A percentile compares a stretch with the other conserved stretches of the same genome.
Evolutionary conservation across 2,797 vertebrate genomes (phyloP).

Genomic region (Tragelaphus oryx): DNA sequence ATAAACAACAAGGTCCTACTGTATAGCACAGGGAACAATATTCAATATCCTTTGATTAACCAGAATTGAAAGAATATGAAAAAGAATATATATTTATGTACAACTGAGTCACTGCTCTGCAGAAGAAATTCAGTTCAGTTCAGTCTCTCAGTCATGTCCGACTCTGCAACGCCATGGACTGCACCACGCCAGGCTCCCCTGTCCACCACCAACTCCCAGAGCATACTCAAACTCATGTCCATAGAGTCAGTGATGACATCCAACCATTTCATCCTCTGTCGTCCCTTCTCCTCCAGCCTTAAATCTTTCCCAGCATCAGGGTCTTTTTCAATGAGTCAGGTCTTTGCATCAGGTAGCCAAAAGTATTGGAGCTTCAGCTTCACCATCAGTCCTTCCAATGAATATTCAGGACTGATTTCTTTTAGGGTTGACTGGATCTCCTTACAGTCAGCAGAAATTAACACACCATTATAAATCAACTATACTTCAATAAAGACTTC

Average conservation of each 20-base stretch:
- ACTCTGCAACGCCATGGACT: not conserved
- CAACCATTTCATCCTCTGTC: not conserved
- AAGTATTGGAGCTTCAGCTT: not conserved
- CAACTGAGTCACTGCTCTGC: not conserved
- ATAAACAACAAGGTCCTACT: not conserved
- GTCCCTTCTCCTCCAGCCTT: not conserved
- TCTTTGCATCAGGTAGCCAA: not conserved
- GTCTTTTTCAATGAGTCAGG: not conserved
- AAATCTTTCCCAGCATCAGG: not conserved
- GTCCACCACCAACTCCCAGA: not conserved
- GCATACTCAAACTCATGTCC: not conserved
- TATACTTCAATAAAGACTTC: not conserved
- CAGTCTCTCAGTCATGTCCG: accelerated
- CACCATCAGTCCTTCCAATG: not conserved
- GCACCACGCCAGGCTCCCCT: not conserved
- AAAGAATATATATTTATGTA: not conserved
- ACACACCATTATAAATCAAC: not conserved
- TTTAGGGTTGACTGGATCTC: not conserved
- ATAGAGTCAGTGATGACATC: not conserved
- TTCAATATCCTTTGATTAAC: not conserved
- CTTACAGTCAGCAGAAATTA: not conserved
- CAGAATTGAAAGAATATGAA: not conserved
- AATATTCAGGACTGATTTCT: not conserved
- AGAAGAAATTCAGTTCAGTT: not conserved
- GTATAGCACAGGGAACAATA: not conserved